These are phyloP conservation scores for Fregata magnificens DNA, from an alignment of 2,113 vertebrate genomes.

Conservation along the genomic window DNA sequence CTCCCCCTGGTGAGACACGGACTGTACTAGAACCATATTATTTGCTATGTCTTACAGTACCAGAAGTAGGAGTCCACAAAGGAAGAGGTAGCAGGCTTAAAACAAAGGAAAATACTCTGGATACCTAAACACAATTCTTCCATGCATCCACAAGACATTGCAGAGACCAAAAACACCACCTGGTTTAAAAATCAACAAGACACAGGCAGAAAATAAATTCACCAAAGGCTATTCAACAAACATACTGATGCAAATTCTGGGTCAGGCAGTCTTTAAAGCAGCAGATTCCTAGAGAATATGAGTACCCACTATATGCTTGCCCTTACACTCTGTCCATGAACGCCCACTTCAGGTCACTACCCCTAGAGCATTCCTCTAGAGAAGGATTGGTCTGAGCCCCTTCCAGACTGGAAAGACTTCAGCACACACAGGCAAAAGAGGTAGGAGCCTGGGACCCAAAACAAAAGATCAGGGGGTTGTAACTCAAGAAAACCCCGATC, in stretches of 20 bases:
- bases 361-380: not conserved
- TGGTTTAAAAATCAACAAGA: not conserved
- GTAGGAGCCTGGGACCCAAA: not conserved
- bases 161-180: not conserved
- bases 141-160: not conserved
- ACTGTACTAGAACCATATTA: too few species aligned
- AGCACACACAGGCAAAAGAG: not conserved
- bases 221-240: not conserved
- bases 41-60: not conserved
- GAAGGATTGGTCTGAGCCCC: not conserved
- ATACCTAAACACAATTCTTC: not conserved
- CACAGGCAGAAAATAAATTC: not conserved
- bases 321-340: not conserved
- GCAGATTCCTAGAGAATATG: not conserved
- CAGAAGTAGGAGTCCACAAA: not conserved
- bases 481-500: not conserved
- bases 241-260: not conserved
- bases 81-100: not conserved
- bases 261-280: not conserved
- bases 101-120: not conserved
- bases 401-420: not conserved
- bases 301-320: not conserved
- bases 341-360: not conserved
- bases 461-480: not conserved
- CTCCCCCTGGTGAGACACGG: rapidly evolving